phyloP scores from a whole-genome alignment of 2,888 invertebrate genomes.

The Rhingia rostrata region DNA sequence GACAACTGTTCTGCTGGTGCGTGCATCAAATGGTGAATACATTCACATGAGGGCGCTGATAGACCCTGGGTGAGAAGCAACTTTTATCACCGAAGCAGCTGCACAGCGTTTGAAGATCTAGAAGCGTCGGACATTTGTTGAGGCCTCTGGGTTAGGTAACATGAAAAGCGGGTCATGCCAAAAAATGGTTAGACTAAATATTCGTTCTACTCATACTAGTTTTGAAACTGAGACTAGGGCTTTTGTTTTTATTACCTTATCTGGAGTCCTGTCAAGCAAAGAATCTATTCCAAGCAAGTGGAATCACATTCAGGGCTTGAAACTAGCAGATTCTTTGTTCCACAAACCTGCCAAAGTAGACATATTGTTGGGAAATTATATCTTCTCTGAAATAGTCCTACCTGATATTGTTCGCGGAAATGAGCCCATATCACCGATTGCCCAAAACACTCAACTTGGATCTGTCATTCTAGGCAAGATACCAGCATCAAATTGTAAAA shows the following conservation, averaged over 20 bases:
- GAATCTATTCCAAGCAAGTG: slow-evolving; percentile 5
- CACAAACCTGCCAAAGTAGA: slow-evolving; percentile 15
- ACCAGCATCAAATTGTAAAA: neutral
- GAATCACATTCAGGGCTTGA: slow-evolving; percentile 19
- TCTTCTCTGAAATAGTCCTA: slow-evolving; percentile 17
- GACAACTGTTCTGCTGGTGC: slow-evolving; percentile 1
- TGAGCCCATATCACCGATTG: slow-evolving; percentile 21
- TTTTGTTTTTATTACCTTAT: slow-evolving; percentile 10
- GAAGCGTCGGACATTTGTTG: neutral
- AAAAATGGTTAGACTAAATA: neutral
- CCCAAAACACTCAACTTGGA: slow-evolving; percentile 28
- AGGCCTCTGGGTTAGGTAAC: slow-evolving; percentile 16
- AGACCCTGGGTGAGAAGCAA: slow-evolving; percentile 12
- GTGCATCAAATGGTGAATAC: slow-evolving; percentile 1
- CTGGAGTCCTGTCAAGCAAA: neutral
- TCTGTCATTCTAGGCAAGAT: slow-evolving; percentile 26
- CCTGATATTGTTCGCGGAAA: slow-evolving; percentile 18
- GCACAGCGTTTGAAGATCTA: neutral
- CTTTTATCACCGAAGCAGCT: slow-evolving; percentile 26
- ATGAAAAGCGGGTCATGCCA: slow-evolving; percentile 6
- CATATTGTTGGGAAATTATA: slow-evolving; percentile 14
- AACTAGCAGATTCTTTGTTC: slow-evolving; percentile 18
- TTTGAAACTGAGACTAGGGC: neutral
- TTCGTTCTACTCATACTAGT: slow-evolving; percentile 7
- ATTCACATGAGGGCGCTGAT: neutral